Evolutionary conservation across 1,140 invertebrate species (phyloP), one percentile per base, ranked within the genome.

Genomic region (Cydia amplana): DNA sequence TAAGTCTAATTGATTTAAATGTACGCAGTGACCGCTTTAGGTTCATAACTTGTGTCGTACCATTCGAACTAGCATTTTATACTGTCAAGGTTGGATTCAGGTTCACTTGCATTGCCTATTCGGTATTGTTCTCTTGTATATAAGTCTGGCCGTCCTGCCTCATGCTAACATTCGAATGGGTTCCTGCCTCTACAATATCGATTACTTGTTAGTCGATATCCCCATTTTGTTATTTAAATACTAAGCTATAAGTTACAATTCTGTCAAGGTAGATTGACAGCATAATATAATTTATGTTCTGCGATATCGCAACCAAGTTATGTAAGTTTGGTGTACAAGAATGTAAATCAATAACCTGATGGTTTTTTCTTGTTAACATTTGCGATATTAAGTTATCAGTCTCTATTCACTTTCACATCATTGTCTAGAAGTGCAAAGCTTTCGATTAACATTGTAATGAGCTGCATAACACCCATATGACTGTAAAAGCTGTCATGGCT

Each of bases 401-500:
- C 65, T 70, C 32, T 40, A 70, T 36, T 40, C 65, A 70, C 65
- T 70, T 70, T 70, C 65, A 40, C 65, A 40, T 40, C 32, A 70
- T 70, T 70, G 65, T 70, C 65, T 70, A 36, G 16, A 18, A 18
- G 65, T n/a, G 28, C 32, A 70, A 40, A 70, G 65, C 65, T 70
- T 43, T 20, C 32, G 65, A 70, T 70, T 70, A 70, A 36, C 65
- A 70, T 70, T 70, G 18, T 70, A 70, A 70, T 70, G 65, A 70
- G 28, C 65, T n/a, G 7, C 65, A 70, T 70, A 70, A 70, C 65
- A 70, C 65, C 65, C 65, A 43, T 70, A 43, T 70, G 46, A 72
- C 67, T 51, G 25, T 72, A 67, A 75, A 70, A 72, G 70, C 75
- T 55, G 75, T 72, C 32, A 67, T 55, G 65, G 55, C 77, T 78